A percentile compares a stretch with the other conserved stretches of the same genome.
Evolutionary conservation across 2,113 vertebrate species (phyloP).

Genomic region (Brachypteracias leptosomus): DNA sequence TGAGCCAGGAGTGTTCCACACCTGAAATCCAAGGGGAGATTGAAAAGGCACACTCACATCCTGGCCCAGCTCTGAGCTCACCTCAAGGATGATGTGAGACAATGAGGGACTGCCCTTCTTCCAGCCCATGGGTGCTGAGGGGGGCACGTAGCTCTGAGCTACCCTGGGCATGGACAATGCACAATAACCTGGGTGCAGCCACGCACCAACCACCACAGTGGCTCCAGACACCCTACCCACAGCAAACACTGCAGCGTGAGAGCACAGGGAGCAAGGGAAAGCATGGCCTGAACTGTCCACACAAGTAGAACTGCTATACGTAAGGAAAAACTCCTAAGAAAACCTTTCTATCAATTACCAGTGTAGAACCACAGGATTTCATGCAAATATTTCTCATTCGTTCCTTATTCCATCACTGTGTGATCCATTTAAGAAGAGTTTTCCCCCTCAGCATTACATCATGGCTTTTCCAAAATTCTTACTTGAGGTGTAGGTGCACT

Average conservation of each 20-base stretch:
- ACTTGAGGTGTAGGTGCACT: neutral
- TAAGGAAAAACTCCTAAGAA: neutral
- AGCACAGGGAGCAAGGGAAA: neutral
- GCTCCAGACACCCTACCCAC: neutral
- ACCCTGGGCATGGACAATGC: neutral
- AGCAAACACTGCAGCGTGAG: fast-evolving
- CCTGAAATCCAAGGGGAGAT: neutral
- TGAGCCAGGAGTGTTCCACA: fast-evolving
- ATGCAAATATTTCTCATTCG: neutral
- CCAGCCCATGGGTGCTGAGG: fast-evolving
- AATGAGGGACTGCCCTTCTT: neutral
- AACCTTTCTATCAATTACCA: neutral
- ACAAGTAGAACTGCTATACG: neutral
- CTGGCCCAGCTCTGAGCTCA: neutral
- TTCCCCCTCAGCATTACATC: neutral
- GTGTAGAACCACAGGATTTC: neutral
- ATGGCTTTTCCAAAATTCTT: neutral
- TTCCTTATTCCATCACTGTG: neutral
- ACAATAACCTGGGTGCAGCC: neutral
- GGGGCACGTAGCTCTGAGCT: neutral
- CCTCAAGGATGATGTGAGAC: fast-evolving
- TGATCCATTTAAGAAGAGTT: neutral
- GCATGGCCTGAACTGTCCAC: neutral
- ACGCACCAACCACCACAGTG: fast-evolving
- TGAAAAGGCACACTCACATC: fast-evolving